Evolutionary conservation across 2,888 invertebrate genomes (phyloP), one percentile per base, ranked within the genome.

Genomic region (Sinopyrophorus schimmeli): DNA sequence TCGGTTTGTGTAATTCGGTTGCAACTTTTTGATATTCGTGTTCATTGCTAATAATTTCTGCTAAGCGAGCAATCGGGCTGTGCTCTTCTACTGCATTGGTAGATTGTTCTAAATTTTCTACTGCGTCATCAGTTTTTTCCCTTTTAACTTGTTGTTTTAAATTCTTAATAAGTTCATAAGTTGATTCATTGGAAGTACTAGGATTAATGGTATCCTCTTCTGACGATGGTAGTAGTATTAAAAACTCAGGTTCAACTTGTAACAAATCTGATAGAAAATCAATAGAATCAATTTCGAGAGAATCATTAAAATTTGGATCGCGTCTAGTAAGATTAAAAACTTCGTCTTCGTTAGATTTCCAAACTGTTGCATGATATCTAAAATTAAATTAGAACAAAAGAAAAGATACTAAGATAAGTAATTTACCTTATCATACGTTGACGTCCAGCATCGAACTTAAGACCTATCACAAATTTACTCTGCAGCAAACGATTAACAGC

Each of bases 341-440:
- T n/a, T n/a, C n/a, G n/a, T n/a, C n/a, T n/a, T n/a, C n/a, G n/a
- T n/a, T n/a, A n/a, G n/a, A n/a, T 21, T 5, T 17, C 7, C 2
- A 9, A 5, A 31, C 2, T n/a, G 11, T 38, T 11, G n/a, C n/a
- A n/a, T 35, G 20, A 11, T 35, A 18, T n/a, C 35, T 21, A 21
- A 11, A 30, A 9, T 4, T 16, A 12, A 16, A 31, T 31, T 16
- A 76, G 27, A 14, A 5, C 20, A 32, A 27, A 10, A 5, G 14
- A 30, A 30, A 16, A 6, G 9, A 15, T n/a, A 16, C 7, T 32
- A 38, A 5, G 9, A 42, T 5, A 40, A 32, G 1, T 27, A n/a
- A 59, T 63, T 64, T 62, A 70, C 69, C 60, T 55, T 12, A 62
- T 53, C 7, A 55, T 47, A 35, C 66, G 60, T 39, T 66, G 63